Evolutionary conservation across 2,113 vertebrate genomes (phyloP), one percentile per base, ranked within the genome.

Genomic region (Equus przewalskii): DNA sequence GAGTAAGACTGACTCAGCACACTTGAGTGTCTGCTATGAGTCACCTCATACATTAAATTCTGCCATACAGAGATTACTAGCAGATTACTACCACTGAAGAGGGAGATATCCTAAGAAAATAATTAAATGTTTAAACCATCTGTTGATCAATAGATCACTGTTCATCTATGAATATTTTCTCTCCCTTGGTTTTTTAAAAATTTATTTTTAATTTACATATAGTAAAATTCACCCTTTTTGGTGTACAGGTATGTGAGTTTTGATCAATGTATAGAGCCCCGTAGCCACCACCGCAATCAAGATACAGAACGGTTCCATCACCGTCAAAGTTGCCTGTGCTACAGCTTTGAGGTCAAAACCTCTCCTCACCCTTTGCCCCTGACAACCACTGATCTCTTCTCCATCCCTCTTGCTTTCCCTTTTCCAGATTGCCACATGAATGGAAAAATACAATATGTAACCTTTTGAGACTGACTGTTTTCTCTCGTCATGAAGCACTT

Each of bases 391-490:
- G 22, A 18, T 7, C 26, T 7, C 6, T 0, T 4, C 30, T n/a
- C 41, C 33, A 12, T 11, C 21, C 22, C 83, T 33, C 11, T 22
- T 6, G 0, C 41, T 15, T 65, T 15, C 16, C 58, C 21, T 21
- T 51, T n/a, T 6, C 10, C 69, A 18, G 79, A 78, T 18, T 54
- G 51, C 51, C 51, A 54, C 51, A 54, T 22, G 4, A 9, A 12
- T 7, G 12, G 41, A 33, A 14, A 0, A 0, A 4, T 1, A 51
- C 75, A 15, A 1, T 1, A 11, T 0, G 21, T 13, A 10, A 6
- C 64, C 9, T 12, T 12, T 26, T 3, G 2, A 79, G 51, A 11
- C 54, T 5, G 49, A 6, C 15, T 6, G 28, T 41, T 7, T 26
- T 15, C 54, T 54, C 3, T 51, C 15, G 5, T 2, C 41, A 46